Base-by-base conservation (phyloP, 2,797 vertebrate species). In the Notolabrus celidotus region DNA sequence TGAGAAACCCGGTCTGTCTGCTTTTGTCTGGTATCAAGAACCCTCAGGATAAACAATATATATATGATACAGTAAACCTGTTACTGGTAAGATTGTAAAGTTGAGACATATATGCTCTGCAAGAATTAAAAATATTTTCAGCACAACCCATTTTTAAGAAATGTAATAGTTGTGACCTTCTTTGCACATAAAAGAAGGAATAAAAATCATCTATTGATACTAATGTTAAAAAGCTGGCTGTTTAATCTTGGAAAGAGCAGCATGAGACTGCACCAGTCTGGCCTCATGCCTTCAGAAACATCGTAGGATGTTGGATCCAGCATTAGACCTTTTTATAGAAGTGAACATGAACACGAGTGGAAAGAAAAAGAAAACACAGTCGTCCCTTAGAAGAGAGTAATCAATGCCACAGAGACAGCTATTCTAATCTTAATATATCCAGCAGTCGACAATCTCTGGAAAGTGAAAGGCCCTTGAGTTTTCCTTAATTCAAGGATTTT, bases 401-500 rank as follows among this genome's bases (percentile, higher is more conserved):
- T 66, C 55, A 75, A 55, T 85, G 82, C 88, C 86, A 76, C 61
- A 57, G 91, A 92, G 90, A 90, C 79, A 43, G 54, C 74, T 85
- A 80, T 89, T 91, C 87, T 86, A 77, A 85, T 88, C 91, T 90
- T 75, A 51, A 67, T 82, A 65, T 79, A 86, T 83, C 81, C 87
- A 84, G 80, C 87, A 62, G 69, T 79, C 71, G 20, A 88, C 88
- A 79, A 91, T 93, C 91, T 93, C 90, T 91, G 92, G 92, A 92
- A 93, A 92, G 90, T 92, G 88, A 77, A 84, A 88, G 82, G 84
- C 92, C 91, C 92, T 82, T 83, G 93, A 93, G 93, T 93, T 91
- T 86, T 83, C 66, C 86, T 88, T 93, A 92, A 94, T 94, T 95
- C 93, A 94, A 95, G 93, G 93, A 93, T 93, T 93, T 94, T 94